Evolutionary conservation across 2,113 vertebrate genomes (phyloP).

Genomic region (Psittacula cyanocephala): DNA sequence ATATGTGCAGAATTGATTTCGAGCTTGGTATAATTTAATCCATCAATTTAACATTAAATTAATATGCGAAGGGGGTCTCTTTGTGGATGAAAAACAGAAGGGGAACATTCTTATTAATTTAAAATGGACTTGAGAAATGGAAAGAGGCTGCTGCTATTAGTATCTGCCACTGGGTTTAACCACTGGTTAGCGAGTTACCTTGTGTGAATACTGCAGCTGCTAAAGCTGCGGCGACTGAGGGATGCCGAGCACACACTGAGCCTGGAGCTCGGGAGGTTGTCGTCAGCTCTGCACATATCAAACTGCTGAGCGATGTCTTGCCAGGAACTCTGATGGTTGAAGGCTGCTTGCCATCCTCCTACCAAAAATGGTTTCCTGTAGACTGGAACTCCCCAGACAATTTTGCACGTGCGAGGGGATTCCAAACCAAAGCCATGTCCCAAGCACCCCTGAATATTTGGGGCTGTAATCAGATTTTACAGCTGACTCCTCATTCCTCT

Average conservation of each 20-base stretch:
- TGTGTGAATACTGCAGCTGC: not conserved
- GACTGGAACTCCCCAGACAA: not conserved
- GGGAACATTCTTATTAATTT: constrained; percentile 78
- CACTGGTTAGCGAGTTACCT: not conserved
- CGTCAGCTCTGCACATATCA: not conserved
- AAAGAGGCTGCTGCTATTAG: constrained; percentile 71
- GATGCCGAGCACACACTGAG: not conserved
- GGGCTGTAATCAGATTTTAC: not conserved
- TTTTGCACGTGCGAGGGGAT: not conserved
- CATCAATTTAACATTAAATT: constrained; percentile 96
- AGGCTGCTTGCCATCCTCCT: not conserved
- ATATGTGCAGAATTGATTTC: constrained; percentile 87
- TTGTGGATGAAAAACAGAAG: constrained; percentile 79
- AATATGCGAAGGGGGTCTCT: constrained; percentile 86
- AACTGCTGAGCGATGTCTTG: not conserved
- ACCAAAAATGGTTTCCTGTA: not conserved
- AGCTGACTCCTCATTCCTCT: not conserved
- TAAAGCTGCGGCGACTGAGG: not conserved
- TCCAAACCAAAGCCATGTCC: not conserved
- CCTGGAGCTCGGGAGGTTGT: not conserved
- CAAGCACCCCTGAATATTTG: not conserved
- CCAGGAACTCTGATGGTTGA: not conserved
- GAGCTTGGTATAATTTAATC: constrained; percentile 94
- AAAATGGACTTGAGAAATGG: constrained; percentile 79
- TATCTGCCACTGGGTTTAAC: constrained; percentile 72